Percentiles rank a stretch among this genome's conserved stretches.
Evolutionary conservation across 2,797 vertebrate species (phyloP).

Genomic region (Sebastes taczanowskii): DNA sequence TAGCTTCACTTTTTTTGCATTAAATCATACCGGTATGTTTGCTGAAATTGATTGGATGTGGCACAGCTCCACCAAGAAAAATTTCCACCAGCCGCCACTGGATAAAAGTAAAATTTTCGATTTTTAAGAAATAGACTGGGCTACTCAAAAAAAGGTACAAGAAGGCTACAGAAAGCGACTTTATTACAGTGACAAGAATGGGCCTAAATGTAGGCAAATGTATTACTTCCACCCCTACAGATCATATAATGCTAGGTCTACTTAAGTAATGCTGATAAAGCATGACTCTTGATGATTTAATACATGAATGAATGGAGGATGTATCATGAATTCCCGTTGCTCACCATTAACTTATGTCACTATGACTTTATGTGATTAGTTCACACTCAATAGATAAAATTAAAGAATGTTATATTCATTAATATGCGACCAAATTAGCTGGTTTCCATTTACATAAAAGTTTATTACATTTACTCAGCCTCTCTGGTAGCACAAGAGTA

Average conservation of each 20-base stretch:
- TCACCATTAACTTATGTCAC: neutral
- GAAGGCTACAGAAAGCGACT: fast-evolving
- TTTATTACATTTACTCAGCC: no score
- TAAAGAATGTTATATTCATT: neutral
- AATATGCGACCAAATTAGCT: neutral
- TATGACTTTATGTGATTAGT: neutral
- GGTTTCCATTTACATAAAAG: neutral
- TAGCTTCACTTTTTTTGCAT: no score
- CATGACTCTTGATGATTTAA: neutral
- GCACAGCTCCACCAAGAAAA: no score
- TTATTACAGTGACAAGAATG: neutral
- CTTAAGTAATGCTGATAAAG: no score
- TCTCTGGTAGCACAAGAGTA: no score
- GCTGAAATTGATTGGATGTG: no score
- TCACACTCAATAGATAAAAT: neutral
- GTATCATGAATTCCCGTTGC: neutral
- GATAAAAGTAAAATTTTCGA: neutral
- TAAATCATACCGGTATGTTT: no score
- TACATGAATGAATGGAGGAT: neutral
- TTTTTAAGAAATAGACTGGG: neutral
- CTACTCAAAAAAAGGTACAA: neutral
- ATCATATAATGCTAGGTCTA: neutral
- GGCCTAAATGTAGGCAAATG: neutral
- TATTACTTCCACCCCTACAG: neutral
- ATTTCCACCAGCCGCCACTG: no score